Base-by-base conservation (phyloP, 2,113 vertebrate species). In the Dipodomys merriami region DNA sequence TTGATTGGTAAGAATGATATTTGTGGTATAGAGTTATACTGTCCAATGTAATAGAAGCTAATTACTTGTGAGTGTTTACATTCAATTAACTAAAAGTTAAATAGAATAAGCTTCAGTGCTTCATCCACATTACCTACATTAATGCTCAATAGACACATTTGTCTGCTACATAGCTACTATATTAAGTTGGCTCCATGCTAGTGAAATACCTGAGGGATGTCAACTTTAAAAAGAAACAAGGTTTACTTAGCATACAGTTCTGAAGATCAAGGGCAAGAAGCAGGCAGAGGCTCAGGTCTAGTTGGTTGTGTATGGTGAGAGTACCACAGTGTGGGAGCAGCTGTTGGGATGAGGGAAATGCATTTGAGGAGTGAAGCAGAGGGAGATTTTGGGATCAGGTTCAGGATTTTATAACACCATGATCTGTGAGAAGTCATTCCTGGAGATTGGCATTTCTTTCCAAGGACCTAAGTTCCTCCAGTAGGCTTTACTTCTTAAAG, bases 21-120 rank as follows among this genome's bases (percentile, higher is more conserved):
- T 85, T 57, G 62, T 39, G 29, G 67, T 77, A 19, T 71, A 82
- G 74, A 83, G 23, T 8, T 68, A 35, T 64, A 4, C 7, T 88
- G 11, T 74, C 10, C 8, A 90, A 39, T 80, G 44, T 7, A 71
- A 30, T 67, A 72, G 19, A 29, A 91, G 49, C 25, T 69, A 73
- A n/a, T 23, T 33, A 88, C 65, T 84, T 77, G 30, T 12, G 13
- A 78, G 60, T 78, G 20, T 85, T 44, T 88, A 81, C 62, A 93
- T 86, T 93, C 84, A 77, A 83, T 88, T 76, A 76, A 57, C 12
- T 46, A 25, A 76, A 83, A 78, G 25, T 76, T 80, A 22, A 86
- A 30, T 76, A 71, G 22, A 49, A 73, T 64, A 53, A 88, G 53
- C 20, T 60, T 29, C 78, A 72, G 22, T 39, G 25, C 35, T 65